These are phyloP conservation scores for Cercopithecus neglectus DNA, from an alignment of 2,797 vertebrate species.

Conservation along the genomic window DNA sequence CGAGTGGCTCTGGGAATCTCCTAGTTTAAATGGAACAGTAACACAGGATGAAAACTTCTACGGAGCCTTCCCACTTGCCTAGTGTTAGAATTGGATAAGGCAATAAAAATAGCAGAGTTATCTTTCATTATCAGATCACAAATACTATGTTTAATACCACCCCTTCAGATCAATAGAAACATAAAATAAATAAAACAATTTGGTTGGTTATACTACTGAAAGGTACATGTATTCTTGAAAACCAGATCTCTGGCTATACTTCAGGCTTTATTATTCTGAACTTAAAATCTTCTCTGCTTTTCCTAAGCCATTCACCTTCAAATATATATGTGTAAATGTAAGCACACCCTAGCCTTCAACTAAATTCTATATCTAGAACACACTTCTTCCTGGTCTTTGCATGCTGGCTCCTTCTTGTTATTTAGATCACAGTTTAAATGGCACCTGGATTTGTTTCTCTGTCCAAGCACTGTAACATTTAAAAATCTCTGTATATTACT, in stretches of 20 bases:
- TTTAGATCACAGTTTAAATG: background rate
- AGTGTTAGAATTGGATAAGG: background rate
- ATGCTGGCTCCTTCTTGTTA: background rate
- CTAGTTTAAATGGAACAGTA: background rate
- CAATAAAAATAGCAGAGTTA: background rate
- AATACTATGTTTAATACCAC: background rate
- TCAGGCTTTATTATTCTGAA: background rate
- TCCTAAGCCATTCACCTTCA: background rate
- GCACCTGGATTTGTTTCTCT: background rate
- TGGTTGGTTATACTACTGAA: background rate
- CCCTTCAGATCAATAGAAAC: background rate
- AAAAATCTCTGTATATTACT: background rate
- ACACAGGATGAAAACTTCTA: background rate
- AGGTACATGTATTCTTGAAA: background rate
- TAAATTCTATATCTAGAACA: background rate
- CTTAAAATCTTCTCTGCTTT: slow-evolving; percentile 17
- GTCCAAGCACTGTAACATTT: background rate
- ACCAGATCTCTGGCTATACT: background rate
- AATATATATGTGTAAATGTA: background rate
- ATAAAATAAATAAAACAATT: background rate
- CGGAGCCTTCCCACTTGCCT: background rate
- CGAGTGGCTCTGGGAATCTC: background rate
- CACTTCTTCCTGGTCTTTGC: background rate
- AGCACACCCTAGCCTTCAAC: background rate
- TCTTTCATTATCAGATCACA: background rate